Conservation (phyloP, 2,113 vertebrate genomes). For the Mastomys coucha region DNA sequence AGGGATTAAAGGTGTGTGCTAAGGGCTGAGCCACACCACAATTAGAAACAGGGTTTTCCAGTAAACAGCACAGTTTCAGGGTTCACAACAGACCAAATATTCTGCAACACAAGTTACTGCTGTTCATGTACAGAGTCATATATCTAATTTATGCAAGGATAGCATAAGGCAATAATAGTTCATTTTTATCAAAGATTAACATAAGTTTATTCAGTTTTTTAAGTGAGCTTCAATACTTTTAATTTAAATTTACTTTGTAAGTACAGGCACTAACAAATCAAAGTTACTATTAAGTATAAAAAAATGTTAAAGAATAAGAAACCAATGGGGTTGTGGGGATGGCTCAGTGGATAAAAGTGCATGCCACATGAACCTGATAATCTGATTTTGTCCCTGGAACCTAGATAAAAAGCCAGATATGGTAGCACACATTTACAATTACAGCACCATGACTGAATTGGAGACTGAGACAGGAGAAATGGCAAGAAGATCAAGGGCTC, state of each 20-base stretch:
- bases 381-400: neutral
- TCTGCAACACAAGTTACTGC: conserved; percentile 1
- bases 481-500: neutral
- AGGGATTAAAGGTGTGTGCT: no score
- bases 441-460: neutral
- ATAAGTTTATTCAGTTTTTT: conserved; percentile 42
- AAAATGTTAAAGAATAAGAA: conserved; percentile 34
- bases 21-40: no score
- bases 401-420: neutral
- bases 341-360: neutral
- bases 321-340: neutral
- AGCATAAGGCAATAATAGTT: conserved; percentile 16
- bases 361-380: neutral
- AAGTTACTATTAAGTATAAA: conserved; percentile 42
- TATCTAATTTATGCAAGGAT: conserved; percentile 6
- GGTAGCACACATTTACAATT: no score
- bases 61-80: no score
- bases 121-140: neutral
- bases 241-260: conserved; percentile 46
- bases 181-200: conserved; percentile 26
- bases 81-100: no score
- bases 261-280: conserved; percentile 13
- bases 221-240: conserved; percentile 22
- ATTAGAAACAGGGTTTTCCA: no score
- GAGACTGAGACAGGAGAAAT: neutral